Conservation (phyloP, 2,888 invertebrate genomes). For the Diaphora mendica region DNA sequence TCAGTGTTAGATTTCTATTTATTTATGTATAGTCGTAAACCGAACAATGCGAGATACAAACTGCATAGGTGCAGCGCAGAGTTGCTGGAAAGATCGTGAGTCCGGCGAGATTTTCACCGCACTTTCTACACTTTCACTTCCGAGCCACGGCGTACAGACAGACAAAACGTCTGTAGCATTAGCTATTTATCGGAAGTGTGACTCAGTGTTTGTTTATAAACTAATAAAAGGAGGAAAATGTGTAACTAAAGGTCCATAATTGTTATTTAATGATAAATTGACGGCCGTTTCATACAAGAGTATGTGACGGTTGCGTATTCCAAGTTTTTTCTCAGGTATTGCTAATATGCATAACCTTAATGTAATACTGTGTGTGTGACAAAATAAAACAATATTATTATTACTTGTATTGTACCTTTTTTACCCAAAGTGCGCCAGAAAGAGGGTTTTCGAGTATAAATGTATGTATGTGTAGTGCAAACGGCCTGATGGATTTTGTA, state of each 20-base stretch:
- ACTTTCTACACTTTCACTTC: conserved; percentile 77
- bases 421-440: no score
- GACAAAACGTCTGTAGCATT: conserved; percentile 65
- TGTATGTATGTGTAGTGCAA: no score
- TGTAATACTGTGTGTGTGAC: not conserved
- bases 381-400: not conserved
- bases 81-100: conserved; percentile 58
- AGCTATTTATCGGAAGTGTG: conserved; percentile 64
- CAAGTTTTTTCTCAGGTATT: not conserved
- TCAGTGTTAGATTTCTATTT: conserved; percentile 35
- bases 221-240: conserved; percentile 44
- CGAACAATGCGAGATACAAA: conserved; percentile 38
- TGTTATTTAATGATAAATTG: not conserved
- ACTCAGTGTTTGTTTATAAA: conserved; percentile 63
- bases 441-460: no score
- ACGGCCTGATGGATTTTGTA: no score
- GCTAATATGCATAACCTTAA: not conserved
- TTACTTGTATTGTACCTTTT: no score
- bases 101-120: conserved; percentile 65
- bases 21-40: conserved; percentile 31
- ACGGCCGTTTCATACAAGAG: no score
- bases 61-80: conserved; percentile 64
- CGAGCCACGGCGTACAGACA: conserved; percentile 55
- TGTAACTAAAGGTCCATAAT: conserved; percentile 22
- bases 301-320: no score